A percentile compares a stretch with the other conserved stretches of the same genome.
Conservation (phyloP, 1,140 invertebrate genomes). For the Hylyphantes graminicola region DNA sequence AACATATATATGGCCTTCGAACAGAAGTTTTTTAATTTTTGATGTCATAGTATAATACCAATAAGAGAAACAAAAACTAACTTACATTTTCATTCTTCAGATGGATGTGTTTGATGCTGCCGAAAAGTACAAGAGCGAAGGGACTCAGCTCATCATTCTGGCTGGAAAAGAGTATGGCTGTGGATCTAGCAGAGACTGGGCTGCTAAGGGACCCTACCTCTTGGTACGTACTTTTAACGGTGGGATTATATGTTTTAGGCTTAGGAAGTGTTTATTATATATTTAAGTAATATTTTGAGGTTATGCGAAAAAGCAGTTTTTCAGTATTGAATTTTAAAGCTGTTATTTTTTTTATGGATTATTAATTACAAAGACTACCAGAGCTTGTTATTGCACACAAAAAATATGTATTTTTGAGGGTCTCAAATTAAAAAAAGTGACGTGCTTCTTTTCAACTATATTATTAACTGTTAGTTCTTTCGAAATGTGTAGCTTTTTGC, state of each 20-base stretch:
- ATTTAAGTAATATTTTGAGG: too few species aligned
- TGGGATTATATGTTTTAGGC: too few species aligned
- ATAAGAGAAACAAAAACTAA: background rate
- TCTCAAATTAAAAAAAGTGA: too few species aligned
- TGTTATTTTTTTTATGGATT: background rate
- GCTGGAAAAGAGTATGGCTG: conserved; percentile 98
- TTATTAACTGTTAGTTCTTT: background rate
- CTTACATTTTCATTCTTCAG: conserved; percentile 66
- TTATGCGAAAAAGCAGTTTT: too few species aligned
- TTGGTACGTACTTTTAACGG: conserved; percentile 73
- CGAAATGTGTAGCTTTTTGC: too few species aligned
- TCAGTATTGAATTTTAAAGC: too few species aligned
- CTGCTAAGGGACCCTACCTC: conserved; percentile 96
- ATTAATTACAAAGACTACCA: background rate
- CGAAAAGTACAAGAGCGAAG: conserved; percentile 80
- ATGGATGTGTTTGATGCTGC: conserved; percentile 98
- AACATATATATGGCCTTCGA: too few species aligned
- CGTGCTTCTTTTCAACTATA: too few species aligned
- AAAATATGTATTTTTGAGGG: too few species aligned
- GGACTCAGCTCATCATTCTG: conserved; percentile 82
- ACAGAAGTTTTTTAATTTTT: background rate
- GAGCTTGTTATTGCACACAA: too few species aligned
- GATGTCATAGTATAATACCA: background rate
- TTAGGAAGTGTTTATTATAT: background rate
- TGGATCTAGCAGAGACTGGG: conserved; percentile 93